A percentile compares a stretch with the other conserved stretches of the same genome.
Evolutionary conservation across 2,888 invertebrate species (phyloP).

Genomic region (Trichacis sp.): DNA sequence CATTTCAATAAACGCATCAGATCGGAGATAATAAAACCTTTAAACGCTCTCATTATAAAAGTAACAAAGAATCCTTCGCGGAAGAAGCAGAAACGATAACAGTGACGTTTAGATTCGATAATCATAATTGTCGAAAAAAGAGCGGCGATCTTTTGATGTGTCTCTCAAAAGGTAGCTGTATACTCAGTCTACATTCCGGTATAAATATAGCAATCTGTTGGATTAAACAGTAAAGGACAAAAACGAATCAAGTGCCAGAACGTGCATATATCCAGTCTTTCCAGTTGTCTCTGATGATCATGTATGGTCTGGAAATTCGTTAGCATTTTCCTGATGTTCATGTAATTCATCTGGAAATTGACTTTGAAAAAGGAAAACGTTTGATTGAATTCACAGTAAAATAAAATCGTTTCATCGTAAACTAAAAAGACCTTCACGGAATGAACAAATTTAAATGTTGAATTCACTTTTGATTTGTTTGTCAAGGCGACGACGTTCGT

Average conservation of each 20-base stretch:
- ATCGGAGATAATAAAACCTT: too few species aligned
- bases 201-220: conserved; percentile 38
- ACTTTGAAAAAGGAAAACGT: too few species aligned
- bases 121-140: background rate
- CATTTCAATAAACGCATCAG: too few species aligned
- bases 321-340: background rate
- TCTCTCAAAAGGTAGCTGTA: conserved; percentile 11
- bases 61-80: background rate
- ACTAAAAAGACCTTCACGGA: too few species aligned
- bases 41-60: too few species aligned
- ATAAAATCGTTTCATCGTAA: too few species aligned
- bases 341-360: background rate
- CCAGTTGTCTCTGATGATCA: conserved; percentile 35
- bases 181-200: conserved; percentile 37
- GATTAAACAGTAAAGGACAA: conserved; percentile 21
- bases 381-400: too few species aligned
- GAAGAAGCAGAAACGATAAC: background rate
- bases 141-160: conserved; percentile 3
- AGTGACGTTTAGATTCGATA: background rate
- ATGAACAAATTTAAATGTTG: too few species aligned
- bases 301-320: conserved; percentile 26
- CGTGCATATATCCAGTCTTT: conserved; percentile 35
- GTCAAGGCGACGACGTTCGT: too few species aligned
- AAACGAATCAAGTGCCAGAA: conserved; percentile 33
- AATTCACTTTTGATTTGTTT: too few species aligned